Conservation (phyloP, 2,888 invertebrate species). For the Pyrrhosoma nymphula region DNA sequence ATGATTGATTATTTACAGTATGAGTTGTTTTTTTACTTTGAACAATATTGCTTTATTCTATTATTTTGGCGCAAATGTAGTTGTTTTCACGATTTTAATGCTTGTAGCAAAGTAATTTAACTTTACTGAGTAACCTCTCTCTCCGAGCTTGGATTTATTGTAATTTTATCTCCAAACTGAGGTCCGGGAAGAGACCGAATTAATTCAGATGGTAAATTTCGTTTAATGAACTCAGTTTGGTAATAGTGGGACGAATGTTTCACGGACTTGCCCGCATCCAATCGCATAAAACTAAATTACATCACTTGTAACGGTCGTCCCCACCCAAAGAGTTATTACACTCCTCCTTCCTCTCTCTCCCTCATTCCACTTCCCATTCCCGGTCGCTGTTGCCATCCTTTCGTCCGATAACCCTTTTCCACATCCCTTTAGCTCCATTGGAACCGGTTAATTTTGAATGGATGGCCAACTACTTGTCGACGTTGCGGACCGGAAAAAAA, state of each 20-base stretch:
- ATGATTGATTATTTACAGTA: too few species aligned
- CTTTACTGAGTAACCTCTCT: too few species aligned
- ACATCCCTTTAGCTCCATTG: neutral
- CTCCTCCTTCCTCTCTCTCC: neutral
- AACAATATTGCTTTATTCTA: too few species aligned
- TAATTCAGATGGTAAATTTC: neutral
- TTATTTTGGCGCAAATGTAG: too few species aligned
- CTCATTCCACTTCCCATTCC: neutral
- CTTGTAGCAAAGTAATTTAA: too few species aligned
- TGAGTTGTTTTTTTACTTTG: too few species aligned
- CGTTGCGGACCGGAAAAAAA: neutral
- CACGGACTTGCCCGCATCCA: neutral
- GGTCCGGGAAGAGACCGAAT: neutral
- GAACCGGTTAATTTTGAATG: constrained; percentile 2
- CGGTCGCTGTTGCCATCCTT: neutral
- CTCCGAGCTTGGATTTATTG: too few species aligned
- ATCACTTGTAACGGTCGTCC: neutral
- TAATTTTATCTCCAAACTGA: too few species aligned
- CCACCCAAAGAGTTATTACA: neutral
- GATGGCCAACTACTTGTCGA: constrained; percentile 10
- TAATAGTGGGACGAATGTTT: neutral
- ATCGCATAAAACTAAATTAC: neutral
- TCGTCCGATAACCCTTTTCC: neutral
- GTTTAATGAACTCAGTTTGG: neutral
- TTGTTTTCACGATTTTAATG: too few species aligned